Evolutionary conservation across 2,113 vertebrate genomes (phyloP), one percentile per base, ranked within the genome.

Genomic region (Vulpes vulpes): DNA sequence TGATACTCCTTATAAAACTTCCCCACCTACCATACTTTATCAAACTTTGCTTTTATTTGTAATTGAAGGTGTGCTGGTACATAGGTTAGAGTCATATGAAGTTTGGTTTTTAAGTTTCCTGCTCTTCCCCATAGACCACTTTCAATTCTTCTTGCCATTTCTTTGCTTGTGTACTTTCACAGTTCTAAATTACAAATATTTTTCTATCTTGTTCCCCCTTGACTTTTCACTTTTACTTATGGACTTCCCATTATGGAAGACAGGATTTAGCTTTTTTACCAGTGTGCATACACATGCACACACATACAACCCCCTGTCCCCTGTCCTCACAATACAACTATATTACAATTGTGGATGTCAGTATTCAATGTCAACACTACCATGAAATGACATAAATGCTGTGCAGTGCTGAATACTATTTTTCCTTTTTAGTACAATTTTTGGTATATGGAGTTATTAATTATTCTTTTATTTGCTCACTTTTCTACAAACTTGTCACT

Each of bases 401-500:
- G 3, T 57, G 20, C 49, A 10, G 49, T 49, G 11, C 65, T 57
- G 4, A 91, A 67, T 2, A 73, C 22, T 64, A 20, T 12, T 71
- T 79, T 65, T 89, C 38, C 78, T 84, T 84, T 79, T 51, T 17
- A 55, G 49, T 10, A 84, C 17, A 81, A 71, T 64, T 81, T 74
- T 65, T 80, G 85, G 9, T 30, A 5, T 49, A 51, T 15, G 10
- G 16, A 91, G 80, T 69, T 76, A 89, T 23, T 62, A 78, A 32
- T 53, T 92, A 89, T 25, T 55, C 73, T 80, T 64, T 92, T 62
- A 69, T 57, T 74, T 67, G 11, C 23, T 62, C 82, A 60, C 60
- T 97, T 89, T 84, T 87, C 76, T 85, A 80, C 76, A 69, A 91
- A 74, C 15, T 57, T 27, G 12, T 84, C 38, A 88, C 15, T 25